Conservation (phyloP, 2,113 vertebrate species). For the Parus major region DNA sequence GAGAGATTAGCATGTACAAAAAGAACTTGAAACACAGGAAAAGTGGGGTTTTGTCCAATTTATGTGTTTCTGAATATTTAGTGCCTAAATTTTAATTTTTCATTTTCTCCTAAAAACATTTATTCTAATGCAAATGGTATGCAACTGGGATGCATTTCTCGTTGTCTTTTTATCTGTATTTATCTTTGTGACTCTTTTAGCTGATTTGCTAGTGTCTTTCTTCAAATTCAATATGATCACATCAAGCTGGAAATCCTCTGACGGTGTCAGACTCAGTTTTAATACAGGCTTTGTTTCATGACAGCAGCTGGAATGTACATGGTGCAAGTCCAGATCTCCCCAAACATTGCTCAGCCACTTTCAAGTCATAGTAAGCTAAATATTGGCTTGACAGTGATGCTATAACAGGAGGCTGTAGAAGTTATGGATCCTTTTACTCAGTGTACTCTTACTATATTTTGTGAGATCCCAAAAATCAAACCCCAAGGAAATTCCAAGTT, state of each 20-base stretch:
- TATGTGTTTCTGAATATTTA: neutral
- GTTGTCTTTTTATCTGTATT: neutral
- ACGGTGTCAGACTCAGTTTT: neutral
- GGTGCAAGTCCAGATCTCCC: neutral
- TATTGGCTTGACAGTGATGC: neutral
- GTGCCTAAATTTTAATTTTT: neutral
- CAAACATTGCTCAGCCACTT: neutral
- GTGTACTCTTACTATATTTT: fast-evolving
- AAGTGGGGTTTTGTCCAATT: neutral
- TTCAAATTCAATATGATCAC: neutral
- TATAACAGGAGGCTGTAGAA: neutral
- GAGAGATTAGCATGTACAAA: neutral
- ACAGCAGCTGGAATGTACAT: neutral
- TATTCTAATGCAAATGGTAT: neutral
- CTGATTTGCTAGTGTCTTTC: neutral
- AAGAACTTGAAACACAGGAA: neutral
- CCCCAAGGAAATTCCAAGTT: neutral
- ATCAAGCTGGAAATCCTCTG: neutral
- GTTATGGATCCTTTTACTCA: neutral
- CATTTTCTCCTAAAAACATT: neutral
- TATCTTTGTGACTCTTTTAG: neutral
- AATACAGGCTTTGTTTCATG: neutral
- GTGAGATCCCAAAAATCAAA: neutral
- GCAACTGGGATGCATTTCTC: neutral
- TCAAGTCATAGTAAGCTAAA: neutral